A percentile compares a stretch with the other conserved stretches of the same genome.
These are phyloP conservation scores for Meloidogyne exigua DNA, from an alignment of 1,140 invertebrate species.

Conservation along the genomic window DNA sequence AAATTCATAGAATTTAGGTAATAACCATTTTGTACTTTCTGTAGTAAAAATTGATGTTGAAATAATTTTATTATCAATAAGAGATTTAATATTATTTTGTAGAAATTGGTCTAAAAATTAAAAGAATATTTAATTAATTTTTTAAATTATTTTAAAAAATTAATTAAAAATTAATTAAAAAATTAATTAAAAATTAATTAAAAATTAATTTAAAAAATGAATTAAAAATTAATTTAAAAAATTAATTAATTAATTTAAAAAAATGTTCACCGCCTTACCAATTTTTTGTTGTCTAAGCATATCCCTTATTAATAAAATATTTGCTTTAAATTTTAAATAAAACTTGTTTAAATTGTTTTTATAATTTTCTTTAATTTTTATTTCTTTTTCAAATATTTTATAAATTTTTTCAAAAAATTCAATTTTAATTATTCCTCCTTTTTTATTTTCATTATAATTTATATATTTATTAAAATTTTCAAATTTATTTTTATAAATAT, in stretches of 20 bases:
- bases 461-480: not conserved
- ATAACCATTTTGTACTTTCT: not conserved
- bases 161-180: too few relatives aligned
- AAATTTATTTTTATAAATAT: not conserved
- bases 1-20: not conserved
- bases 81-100: not conserved
- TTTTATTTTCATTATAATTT: not conserved
- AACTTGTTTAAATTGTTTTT: not conserved
- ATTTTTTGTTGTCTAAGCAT: not conserved
- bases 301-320: not conserved
- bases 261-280: not conserved
- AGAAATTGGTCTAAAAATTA: not conserved
- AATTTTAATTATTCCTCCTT: not conserved
- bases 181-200: too few relatives aligned
- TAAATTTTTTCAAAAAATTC: slow-evolving; percentile 1
- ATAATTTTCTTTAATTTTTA: not conserved
- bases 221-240: too few relatives aligned
- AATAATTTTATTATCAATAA: not conserved
- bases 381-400: not conserved
- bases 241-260: too few relatives aligned
- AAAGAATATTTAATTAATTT: not conserved
- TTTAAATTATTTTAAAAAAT: not conserved
- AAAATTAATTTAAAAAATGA: too few relatives aligned
- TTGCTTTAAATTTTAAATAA: not conserved
- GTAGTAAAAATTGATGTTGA: not conserved